Evolutionary conservation across 2,888 invertebrate species (phyloP), one percentile per base, ranked within the genome.

Genomic region (Ischnura elegans): DNA sequence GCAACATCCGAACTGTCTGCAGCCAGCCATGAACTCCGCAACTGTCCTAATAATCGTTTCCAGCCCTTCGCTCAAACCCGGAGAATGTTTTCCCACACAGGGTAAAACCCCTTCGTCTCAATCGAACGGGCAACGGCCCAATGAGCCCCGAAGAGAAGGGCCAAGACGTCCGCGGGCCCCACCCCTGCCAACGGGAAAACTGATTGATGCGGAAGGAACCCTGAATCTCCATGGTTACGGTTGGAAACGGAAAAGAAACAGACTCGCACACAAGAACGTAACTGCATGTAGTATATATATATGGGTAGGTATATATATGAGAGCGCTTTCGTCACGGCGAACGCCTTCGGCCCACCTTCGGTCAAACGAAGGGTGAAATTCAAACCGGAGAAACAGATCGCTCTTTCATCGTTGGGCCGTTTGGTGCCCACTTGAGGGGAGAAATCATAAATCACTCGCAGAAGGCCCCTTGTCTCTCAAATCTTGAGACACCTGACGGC

Each of bases 351-450:
- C 61, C n/a, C 61, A 19, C 51, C 51, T 6, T 10, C 76, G 76
- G 36, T 29, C 29, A 76, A 76, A 36, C 29, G 76, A 36, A 76
- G 76, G 29, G 76, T 61, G 61, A 61, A 61, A 76, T 36, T 76
- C 76, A 76, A 51, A 76, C 76, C 76, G 76, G 76, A 36, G 29
- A 36, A 29, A 29, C 76, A 76, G 16, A 36, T 76, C 76, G 76
- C 76, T 36, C 29, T 36, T 76, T 76, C 76, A 36, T 76, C 36
- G 76, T 76, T 76, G 29, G 36, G 13, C 76, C 10, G 36, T 76
- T 76, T 76, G 36, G 76, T 76, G 76, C 76, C 76, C 76, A 36
- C 76, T 76, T 3, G 76, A 29, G 76, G 36, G 76, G 76, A n/a
- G 29, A 36, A 16, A 76, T 76, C 76, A 76, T 36, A 36, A 76